A percentile compares a stretch with the other conserved stretches of the same genome.
These are phyloP conservation scores for Meleagris gallopavo DNA, from an alignment of 2,113 vertebrate genomes.

Conservation along the genomic window DNA sequence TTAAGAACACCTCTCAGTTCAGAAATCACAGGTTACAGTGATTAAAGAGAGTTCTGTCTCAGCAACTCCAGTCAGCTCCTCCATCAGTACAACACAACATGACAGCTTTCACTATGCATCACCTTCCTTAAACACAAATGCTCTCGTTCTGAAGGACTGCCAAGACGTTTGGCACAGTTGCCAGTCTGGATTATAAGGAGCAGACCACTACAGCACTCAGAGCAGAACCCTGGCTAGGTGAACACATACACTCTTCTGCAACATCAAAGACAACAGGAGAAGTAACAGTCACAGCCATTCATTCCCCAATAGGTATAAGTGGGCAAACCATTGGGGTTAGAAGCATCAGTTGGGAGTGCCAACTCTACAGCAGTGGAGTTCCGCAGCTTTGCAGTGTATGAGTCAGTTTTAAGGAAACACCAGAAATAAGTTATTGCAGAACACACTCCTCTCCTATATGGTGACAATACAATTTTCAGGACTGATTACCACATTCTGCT, in stretches of 20 bases:
- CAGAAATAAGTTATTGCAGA: background rate
- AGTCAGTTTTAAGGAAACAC: background rate
- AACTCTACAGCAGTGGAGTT: background rate
- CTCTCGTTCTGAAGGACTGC: constrained; percentile 47
- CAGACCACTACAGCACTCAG: background rate
- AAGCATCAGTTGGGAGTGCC: background rate
- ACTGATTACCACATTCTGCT: background rate
- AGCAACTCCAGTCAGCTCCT: constrained; percentile 41
- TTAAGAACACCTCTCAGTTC: constrained; percentile 15
- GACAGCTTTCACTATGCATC: constrained; percentile 70
- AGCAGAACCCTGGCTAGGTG: background rate
- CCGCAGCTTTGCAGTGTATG: background rate
- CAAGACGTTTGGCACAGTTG: constrained; percentile 59
- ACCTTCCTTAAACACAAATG: constrained; percentile 29
- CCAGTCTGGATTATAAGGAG: constrained; percentile 58
- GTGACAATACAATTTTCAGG: background rate
- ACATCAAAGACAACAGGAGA: background rate
- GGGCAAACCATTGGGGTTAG: background rate
- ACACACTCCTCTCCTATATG: background rate
- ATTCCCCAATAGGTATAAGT: background rate
- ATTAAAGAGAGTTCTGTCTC: constrained; percentile 30
- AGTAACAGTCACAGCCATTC: background rate
- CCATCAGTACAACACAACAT: constrained; percentile 40
- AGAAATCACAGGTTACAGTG: constrained; percentile 44
- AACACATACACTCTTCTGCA: background rate